Percentiles rank a stretch among this genome's conserved stretches.
Conservation (phyloP, 2,797 vertebrate species). For the Sebastes cheni region DNA sequence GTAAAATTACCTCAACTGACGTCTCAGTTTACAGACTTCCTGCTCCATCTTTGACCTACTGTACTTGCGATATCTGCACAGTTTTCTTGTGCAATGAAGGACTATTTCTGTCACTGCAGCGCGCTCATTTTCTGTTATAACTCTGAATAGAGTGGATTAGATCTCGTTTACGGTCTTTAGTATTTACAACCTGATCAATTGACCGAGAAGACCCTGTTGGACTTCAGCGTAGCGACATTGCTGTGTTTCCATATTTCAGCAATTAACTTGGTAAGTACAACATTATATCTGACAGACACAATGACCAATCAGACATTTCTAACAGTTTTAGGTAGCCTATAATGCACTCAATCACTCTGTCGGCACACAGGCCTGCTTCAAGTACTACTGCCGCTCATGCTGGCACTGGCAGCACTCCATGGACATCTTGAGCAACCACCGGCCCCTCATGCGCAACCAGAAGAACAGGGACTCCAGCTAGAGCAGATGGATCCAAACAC, state of each 20-base stretch:
- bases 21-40: not conserved
- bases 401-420: conserved; percentile 99
- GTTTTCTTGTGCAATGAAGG: not conserved
- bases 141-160: not conserved
- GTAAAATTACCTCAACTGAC: no score
- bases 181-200: not conserved
- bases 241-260: not conserved
- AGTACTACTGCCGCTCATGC: conserved; percentile 98
- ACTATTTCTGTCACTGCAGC: not conserved
- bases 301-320: no score
- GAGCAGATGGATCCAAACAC: conserved; percentile 53
- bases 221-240: no score
- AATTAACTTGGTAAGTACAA: not conserved
- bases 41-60: not conserved
- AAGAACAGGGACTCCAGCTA: conserved; percentile 96
- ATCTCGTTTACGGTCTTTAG: not conserved
- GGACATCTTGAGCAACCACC: conserved; percentile 96
- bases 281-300: not conserved
- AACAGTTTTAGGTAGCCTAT: not conserved
- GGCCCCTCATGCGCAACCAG: conserved; percentile 98
- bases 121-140: not conserved
- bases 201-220: not conserved
- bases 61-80: not conserved
- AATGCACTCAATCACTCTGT: not conserved
- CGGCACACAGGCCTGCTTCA: conserved; percentile 91